Conservation (phyloP, 2,113 vertebrate species). For the Misgurnus mizolepis region DNA sequence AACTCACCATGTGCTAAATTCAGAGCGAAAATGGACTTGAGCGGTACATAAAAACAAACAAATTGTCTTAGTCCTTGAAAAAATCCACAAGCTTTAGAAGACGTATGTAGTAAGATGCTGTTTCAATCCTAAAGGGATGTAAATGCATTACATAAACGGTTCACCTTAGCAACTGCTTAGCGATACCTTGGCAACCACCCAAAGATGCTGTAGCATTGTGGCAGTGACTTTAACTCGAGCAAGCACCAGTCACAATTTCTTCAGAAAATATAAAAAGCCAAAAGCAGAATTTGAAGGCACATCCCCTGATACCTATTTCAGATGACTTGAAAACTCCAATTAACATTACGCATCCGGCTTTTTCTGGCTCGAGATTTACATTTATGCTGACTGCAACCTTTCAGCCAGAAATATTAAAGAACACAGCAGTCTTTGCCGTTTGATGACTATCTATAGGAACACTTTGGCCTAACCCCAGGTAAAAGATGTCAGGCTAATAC, state of each 20-base stretch:
- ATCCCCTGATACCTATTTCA: not conserved
- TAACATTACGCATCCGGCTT: constrained; percentile 7
- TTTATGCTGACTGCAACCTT: constrained; percentile 56
- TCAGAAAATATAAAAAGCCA: not conserved
- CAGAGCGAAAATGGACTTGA: not conserved
- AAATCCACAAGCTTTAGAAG: not conserved
- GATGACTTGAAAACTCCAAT: constrained; percentile 6
- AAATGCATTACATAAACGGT: not conserved
- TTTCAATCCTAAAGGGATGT: not conserved
- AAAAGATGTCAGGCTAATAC: constrained; percentile 54
- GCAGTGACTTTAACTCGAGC: not conserved
- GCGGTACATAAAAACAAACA: not conserved
- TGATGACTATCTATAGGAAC: constrained; percentile 30
- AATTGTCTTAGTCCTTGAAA: not conserved
- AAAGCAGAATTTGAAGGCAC: not conserved
- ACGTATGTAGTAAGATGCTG: not conserved
- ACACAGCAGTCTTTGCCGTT: constrained; percentile 53
- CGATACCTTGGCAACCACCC: not conserved
- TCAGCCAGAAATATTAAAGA: constrained; percentile 21
- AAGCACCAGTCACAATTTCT: not conserved
- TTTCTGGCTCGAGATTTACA: constrained; percentile 41
- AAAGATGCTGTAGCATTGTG: not conserved
- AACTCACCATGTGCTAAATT: not conserved
- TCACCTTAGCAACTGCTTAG: too few relatives aligned
- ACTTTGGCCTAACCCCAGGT: constrained; percentile 50